Conservation (phyloP, 2,797 vertebrate species). For the Anguilla megastoma region DNA sequence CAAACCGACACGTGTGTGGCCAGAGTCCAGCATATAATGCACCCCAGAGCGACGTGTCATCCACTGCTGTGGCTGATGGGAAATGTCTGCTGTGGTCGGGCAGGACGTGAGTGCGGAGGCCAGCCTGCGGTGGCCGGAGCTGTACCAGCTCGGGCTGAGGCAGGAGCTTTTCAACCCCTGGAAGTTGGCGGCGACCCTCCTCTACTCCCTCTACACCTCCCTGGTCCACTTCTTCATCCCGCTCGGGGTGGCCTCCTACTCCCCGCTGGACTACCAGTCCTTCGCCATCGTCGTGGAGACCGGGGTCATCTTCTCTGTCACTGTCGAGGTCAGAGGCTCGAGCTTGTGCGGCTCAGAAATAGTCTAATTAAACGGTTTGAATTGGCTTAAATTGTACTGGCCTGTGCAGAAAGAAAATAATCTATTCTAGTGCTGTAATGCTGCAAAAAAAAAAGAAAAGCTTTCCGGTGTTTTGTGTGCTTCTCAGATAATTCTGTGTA, state of each 20-base stretch:
- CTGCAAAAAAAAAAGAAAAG: neutral
- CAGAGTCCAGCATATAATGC: no score
- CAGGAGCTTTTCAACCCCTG: slow-evolving; percentile 76
- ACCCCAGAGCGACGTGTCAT: neutral
- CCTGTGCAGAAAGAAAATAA: neutral
- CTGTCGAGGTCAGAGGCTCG: slow-evolving; percentile 74
- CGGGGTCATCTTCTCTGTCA: slow-evolving; percentile 70
- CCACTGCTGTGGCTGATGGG: neutral
- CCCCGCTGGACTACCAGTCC: slow-evolving; percentile 77
- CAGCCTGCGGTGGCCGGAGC: slow-evolving; percentile 76
- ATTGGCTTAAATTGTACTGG: neutral
- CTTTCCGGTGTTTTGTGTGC: neutral
- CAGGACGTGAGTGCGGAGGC: slow-evolving; percentile 80
- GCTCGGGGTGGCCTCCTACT: slow-evolving; percentile 68
- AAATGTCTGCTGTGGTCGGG: neutral
- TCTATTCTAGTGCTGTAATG: neutral
- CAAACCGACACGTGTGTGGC: no score
- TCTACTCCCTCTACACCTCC: slow-evolving; percentile 77
- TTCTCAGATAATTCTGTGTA: slow-evolving; percentile 75
- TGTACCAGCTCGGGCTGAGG: slow-evolving; percentile 77
- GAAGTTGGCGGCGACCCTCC: slow-evolving; percentile 63
- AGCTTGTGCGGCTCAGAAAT: neutral
- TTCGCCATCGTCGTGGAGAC: slow-evolving; percentile 77
- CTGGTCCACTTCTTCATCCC: slow-evolving; percentile 81
- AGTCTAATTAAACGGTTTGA: neutral